Conservation (phyloP, 2,113 vertebrate species). For the Pogona vitticeps region DNA sequence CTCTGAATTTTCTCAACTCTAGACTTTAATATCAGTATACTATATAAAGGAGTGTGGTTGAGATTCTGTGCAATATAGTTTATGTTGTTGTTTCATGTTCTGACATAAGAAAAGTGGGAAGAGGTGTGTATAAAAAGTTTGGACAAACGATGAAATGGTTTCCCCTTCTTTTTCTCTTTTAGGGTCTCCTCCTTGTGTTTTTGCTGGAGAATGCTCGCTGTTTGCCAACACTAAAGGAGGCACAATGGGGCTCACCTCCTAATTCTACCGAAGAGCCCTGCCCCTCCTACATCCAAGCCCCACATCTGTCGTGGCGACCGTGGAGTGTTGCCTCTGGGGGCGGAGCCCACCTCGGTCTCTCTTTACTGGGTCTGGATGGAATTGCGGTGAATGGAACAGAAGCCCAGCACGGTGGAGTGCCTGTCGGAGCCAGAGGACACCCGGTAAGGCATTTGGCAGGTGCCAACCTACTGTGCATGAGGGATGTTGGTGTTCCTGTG, state of each 20-base stretch:
- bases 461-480: not conserved
- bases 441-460: conserved; percentile 69
- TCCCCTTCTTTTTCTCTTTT: not conserved
- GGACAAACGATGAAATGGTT: not conserved
- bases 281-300: conserved; percentile 9
- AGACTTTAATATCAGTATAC: not conserved
- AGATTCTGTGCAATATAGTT: not conserved
- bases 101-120: not conserved
- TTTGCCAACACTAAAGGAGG: conserved; percentile 59
- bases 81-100: not conserved
- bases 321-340: conserved; percentile 55
- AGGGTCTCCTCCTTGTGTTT: not conserved
- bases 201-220: conserved; percentile 51
- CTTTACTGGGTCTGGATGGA: conserved; percentile 81
- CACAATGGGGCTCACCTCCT: conserved; percentile 75
- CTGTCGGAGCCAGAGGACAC: conserved; percentile 85
- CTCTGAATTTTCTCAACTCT: not conserved
- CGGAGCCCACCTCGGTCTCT: conserved; percentile 77
- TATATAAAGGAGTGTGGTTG: not conserved
- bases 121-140: not conserved
- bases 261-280: conserved; percentile 36
- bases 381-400: conserved; percentile 88
- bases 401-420: conserved; percentile 85
- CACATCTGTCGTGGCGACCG: conserved; percentile 47
- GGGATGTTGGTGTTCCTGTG: not conserved